A percentile compares a stretch with the other conserved stretches of the same genome.
Conservation (phyloP, 2,888 invertebrate genomes). For the Drosophila subsilvestris region DNA sequence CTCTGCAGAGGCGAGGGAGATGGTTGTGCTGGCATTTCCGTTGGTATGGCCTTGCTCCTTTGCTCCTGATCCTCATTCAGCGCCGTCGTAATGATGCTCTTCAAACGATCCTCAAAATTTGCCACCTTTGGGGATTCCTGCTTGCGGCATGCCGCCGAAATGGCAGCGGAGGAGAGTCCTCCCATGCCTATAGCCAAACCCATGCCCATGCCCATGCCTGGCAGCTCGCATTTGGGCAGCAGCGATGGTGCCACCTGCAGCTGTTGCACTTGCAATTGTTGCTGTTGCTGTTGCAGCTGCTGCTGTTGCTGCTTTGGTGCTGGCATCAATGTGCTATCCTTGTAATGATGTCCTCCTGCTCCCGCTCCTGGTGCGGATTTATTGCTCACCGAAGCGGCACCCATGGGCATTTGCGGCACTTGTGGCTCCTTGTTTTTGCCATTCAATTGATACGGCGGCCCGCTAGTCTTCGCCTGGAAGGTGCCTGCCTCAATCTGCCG, state of each 20-base stretch:
- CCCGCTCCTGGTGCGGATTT: constrained; percentile 33
- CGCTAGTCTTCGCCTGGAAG: constrained; percentile 75
- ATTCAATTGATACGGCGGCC: constrained; percentile 34
- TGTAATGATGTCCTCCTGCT: constrained; percentile 41
- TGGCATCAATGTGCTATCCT: constrained; percentile 83
- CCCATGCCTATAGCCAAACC: neutral
- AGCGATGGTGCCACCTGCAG: constrained; percentile 48
- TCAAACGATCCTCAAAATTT: constrained; percentile 95
- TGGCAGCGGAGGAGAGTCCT: neutral
- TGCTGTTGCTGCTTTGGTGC: constrained; percentile 77
- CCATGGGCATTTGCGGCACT: neutral
- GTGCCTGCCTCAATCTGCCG: constrained; percentile 95
- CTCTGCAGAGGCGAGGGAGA: constrained; percentile 60
- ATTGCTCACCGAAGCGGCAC: constrained; percentile 19
- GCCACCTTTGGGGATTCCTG: constrained; percentile 92
- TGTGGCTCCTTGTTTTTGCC: constrained; percentile 27
- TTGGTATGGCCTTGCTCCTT: constrained; percentile 79
- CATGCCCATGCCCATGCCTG: constrained; percentile 40
- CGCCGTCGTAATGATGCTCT: constrained; percentile 93
- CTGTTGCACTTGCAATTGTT: constrained; percentile 50
- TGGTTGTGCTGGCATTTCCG: constrained; percentile 40
- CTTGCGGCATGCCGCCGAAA: constrained; percentile 43
- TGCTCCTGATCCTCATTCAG: constrained; percentile 92
- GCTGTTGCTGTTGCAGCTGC: constrained; percentile 56
- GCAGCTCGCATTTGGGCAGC: constrained; percentile 79